Conservation (phyloP, 2,797 vertebrate species). For the Orestias chungarensis region DNA sequence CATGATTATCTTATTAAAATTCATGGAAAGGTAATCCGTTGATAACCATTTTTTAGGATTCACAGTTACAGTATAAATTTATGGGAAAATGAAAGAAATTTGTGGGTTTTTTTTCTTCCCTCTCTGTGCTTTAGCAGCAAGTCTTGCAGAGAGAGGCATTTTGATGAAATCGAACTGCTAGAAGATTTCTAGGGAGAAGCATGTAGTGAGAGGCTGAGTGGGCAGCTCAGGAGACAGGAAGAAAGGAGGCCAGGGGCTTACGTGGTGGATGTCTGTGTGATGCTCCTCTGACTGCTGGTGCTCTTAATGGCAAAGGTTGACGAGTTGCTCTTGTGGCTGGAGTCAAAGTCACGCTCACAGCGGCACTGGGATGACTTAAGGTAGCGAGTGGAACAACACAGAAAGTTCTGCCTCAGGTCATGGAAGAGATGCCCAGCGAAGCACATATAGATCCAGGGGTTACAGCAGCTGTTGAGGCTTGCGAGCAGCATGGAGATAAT, state of each 20-base stretch:
- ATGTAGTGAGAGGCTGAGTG: slow-evolving; percentile 7
- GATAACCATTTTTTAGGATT: slow-evolving; percentile 8
- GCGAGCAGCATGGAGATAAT: slow-evolving; percentile 94
- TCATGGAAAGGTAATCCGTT: not conserved
- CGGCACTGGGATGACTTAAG: slow-evolving; percentile 81
- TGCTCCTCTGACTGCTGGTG: slow-evolving; percentile 88
- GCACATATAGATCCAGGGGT: slow-evolving; percentile 99
- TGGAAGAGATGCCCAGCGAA: slow-evolving; percentile 96
- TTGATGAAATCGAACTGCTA: slow-evolving; percentile 21
- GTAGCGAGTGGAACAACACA: slow-evolving; percentile 87
- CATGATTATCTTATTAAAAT: slow-evolving; percentile 1
- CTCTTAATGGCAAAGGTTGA: slow-evolving; percentile 89
- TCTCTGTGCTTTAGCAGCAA: slow-evolving; percentile 2
- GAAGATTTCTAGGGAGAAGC: slow-evolving; percentile 12
- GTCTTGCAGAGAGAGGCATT: slow-evolving; percentile 14
- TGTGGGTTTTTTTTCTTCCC: not conserved
- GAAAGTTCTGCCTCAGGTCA: slow-evolving; percentile 87
- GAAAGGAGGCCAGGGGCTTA: slow-evolving; percentile 46
- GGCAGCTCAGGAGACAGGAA: not conserved
- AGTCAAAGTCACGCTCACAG: slow-evolving; percentile 83
- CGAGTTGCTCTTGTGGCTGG: slow-evolving; percentile 91
- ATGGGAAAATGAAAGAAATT: slow-evolving; percentile 14
- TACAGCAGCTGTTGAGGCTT: slow-evolving; percentile 99
- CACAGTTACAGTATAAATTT: slow-evolving; percentile 17
- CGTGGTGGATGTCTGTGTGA: slow-evolving; percentile 79